Conservation (phyloP, 1,140 invertebrate genomes). For the Wasmannia auropunctata region DNA sequence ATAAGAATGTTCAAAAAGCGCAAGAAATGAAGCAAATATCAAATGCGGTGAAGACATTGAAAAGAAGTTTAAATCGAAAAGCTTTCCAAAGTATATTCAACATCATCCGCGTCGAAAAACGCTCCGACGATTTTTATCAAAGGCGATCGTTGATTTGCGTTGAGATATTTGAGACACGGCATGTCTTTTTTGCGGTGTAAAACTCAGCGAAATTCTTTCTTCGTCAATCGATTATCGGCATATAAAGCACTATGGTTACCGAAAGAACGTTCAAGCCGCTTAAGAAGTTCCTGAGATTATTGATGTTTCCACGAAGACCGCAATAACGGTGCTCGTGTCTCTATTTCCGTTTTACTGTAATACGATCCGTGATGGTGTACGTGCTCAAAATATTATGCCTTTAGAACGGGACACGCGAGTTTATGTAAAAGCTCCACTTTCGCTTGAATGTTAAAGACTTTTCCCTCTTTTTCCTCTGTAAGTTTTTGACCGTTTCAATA, state of each 20-base stretch:
- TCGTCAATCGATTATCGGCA: conserved; percentile 47
- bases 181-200: conserved; percentile 20
- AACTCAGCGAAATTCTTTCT: conserved; percentile 29
- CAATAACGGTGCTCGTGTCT: conserved; percentile 48
- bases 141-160: conserved; percentile 33
- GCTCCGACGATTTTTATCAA: conserved; percentile 40
- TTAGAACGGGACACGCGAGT: background rate
- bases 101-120: conserved; percentile 3
- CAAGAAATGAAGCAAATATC: conserved; percentile 6
- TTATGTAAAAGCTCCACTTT: background rate
- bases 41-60: background rate
- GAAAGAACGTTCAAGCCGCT: conserved; percentile 35
- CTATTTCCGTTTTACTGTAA: conserved; percentile 36
- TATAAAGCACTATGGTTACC: conserved; percentile 6
- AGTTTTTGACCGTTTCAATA: background rate
- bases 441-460: background rate
- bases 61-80: conserved; percentile 31
- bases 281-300: conserved; percentile 66
- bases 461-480: background rate
- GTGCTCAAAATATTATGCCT: conserved; percentile 44
- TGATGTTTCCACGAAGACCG: conserved; percentile 53
- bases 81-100: conserved; percentile 5
- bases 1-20: background rate
- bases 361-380: conserved; percentile 22
- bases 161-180: conserved; percentile 2